A percentile compares a stretch with the other conserved stretches of the same genome.
Evolutionary conservation across 2,113 vertebrate genomes (phyloP).

Genomic region (Aegotheles bennettii): DNA sequence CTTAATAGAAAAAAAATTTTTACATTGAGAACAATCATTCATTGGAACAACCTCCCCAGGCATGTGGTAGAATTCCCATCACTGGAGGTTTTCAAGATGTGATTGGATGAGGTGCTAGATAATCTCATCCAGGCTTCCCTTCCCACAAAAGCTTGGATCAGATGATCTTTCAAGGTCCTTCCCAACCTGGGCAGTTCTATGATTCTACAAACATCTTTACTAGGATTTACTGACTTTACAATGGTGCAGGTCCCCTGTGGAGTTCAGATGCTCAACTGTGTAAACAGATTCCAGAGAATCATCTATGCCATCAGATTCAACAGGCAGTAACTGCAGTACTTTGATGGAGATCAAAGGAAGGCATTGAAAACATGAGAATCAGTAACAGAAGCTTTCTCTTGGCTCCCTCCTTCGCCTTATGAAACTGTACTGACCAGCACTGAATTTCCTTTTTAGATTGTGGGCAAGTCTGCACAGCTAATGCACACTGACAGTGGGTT

Average conservation of each 20-base stretch:
- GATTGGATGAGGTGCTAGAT: fast-evolving
- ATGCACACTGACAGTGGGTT: background rate
- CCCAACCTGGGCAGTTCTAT: background rate
- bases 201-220: background rate
- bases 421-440: background rate
- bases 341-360: background rate
- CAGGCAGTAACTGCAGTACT: background rate
- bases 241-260: background rate
- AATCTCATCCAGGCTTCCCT: background rate
- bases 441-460: background rate
- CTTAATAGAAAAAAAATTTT: background rate
- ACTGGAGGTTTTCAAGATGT: background rate
- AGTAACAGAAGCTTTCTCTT: background rate
- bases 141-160: background rate
- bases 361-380: background rate
- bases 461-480: background rate
- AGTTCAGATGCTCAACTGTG: background rate
- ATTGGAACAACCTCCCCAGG: background rate
- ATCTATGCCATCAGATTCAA: background rate
- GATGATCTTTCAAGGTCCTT: background rate
- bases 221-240: background rate
- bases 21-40: background rate
- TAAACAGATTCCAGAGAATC: background rate
- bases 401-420: background rate
- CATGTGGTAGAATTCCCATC: background rate